Conservation (phyloP, 2,797 vertebrate species). For the Channa striata region DNA sequence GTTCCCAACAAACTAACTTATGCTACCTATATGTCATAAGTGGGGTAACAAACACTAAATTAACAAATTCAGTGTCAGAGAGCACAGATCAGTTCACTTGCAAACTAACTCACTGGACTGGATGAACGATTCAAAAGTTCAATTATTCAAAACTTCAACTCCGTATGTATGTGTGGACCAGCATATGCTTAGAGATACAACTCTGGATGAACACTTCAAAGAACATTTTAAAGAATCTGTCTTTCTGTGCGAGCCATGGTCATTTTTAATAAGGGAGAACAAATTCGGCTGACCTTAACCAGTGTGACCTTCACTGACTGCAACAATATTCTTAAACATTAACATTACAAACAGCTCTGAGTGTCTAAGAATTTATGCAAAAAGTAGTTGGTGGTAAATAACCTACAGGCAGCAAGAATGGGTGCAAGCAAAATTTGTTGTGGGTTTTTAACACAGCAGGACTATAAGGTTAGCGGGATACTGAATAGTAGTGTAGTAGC, state of each 20-base stretch:
- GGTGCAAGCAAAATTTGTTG: neutral
- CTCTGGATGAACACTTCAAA: conserved; percentile 4
- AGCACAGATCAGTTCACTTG: conserved; percentile 13
- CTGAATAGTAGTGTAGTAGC: neutral
- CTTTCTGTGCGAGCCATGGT: conserved; percentile 6
- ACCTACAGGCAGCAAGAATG: neutral
- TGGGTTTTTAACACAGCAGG: conserved; percentile 7
- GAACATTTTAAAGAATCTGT: neutral
- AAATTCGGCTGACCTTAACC: conserved; percentile 19
- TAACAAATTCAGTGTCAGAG: conserved; percentile 24
- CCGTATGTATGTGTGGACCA: conserved; percentile 1
- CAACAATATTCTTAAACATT: conserved; percentile 6
- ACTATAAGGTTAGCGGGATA: neutral
- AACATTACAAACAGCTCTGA: conserved; percentile 25
- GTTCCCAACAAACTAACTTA: conserved; percentile 18
- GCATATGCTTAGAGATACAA: conserved; percentile 10
- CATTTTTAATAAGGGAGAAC: conserved; percentile 32
- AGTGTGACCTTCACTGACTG: conserved; percentile 11
- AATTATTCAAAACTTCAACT: conserved; percentile 12
- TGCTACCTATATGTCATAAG: conserved; percentile 1
- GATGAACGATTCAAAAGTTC: conserved; percentile 30
- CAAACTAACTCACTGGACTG: conserved; percentile 9
- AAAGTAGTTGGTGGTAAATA: conserved; percentile 3
- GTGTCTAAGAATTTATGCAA: conserved; percentile 21
- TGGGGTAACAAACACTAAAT: conserved; percentile 20